These are phyloP conservation scores for Podarcis lilfordi DNA, from an alignment of 2,797 vertebrate species.

Conservation along the genomic window DNA sequence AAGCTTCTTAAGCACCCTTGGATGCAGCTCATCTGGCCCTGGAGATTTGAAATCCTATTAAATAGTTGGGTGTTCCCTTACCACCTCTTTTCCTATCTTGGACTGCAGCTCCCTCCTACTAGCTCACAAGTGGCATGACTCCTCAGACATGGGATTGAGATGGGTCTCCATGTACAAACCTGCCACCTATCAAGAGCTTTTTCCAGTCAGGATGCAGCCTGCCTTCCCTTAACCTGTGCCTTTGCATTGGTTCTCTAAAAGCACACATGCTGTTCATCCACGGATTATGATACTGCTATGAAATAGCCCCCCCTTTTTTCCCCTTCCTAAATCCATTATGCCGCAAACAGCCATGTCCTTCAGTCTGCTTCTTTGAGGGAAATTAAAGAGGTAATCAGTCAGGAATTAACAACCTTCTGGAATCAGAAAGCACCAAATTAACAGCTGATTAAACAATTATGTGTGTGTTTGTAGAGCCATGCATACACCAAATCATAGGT, in stretches of 20 bases:
- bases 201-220: not conserved
- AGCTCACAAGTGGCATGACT: not conserved
- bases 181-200: not conserved
- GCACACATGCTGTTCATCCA: not conserved
- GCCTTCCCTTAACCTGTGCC: not conserved
- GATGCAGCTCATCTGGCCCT: too few species aligned
- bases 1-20: too few species aligned
- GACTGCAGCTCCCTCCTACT: too few species aligned
- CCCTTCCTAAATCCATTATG: not conserved
- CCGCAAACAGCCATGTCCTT: not conserved
- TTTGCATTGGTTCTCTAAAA: not conserved
- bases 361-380: slow-evolving; percentile 13
- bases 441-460: slow-evolving; percentile 31
- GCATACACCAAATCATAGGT: slow-evolving; percentile 23
- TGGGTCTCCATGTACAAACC: not conserved
- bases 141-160: not conserved
- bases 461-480: not conserved
- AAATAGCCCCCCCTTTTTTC: too few species aligned
- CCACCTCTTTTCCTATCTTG: too few species aligned
- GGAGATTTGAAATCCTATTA: too few species aligned
- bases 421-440: not conserved
- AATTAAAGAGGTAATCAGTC: slow-evolving; percentile 27
- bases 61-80: too few species aligned
- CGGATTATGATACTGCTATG: too few species aligned
- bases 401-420: slow-evolving; percentile 40